These are phyloP conservation scores for Phrynocephalus guinanensis DNA, from an alignment of 2,797 vertebrate species.

Conservation along the genomic window DNA sequence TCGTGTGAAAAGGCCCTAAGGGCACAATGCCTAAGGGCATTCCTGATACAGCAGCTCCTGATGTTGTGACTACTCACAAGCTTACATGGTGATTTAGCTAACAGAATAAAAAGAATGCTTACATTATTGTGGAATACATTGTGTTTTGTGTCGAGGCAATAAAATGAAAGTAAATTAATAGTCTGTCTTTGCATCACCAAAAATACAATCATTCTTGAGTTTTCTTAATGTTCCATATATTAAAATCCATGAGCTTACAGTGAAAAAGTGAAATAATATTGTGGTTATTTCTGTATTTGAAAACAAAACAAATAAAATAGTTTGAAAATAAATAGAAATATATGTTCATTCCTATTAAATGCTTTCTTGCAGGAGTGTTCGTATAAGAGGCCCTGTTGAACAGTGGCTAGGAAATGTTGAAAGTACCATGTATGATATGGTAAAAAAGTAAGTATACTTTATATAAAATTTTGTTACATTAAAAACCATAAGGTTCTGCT, in stretches of 20 bases:
- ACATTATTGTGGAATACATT: background rate
- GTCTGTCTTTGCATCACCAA: background rate
- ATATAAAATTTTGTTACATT: background rate
- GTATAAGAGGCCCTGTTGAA: conserved; percentile 71
- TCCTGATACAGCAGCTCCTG: no score
- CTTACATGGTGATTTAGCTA: no score
- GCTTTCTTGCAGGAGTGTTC: conserved; percentile 70
- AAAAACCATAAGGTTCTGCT: background rate
- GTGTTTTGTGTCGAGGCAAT: background rate
- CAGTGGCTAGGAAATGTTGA: conserved; percentile 79
- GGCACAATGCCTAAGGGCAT: no score
- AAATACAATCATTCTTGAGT: background rate
- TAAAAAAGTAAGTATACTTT: conserved; percentile 73
- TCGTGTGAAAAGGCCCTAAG: no score
- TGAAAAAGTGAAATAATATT: background rate
- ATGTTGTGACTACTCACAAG: no score
- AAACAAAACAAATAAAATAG: background rate
- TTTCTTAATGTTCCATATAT: background rate
- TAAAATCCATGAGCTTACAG: background rate
- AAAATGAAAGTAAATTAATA: background rate
- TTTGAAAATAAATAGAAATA: background rate
- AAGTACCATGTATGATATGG: conserved; percentile 72
- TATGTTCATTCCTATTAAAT: conserved; percentile 2
- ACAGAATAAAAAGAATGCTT: background rate
- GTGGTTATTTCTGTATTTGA: background rate